phyloP scores from a whole-genome alignment of 2,113 vertebrate species.

The Odobenus rosmarus region DNA sequence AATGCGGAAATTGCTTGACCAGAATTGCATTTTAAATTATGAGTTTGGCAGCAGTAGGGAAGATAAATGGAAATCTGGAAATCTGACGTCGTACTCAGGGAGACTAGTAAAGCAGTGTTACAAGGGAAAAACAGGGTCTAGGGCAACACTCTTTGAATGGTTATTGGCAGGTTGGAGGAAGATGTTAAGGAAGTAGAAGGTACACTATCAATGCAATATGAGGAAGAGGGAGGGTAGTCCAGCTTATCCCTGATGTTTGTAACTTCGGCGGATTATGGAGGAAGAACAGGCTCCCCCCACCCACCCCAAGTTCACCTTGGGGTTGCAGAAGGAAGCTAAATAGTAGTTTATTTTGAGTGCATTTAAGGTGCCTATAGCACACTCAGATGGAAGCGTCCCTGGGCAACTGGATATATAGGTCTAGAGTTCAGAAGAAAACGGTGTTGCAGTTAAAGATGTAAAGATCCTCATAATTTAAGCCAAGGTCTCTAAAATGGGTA shows the following conservation, averaged over 20 bases:
- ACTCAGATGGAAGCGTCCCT: neutral
- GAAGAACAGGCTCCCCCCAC: neutral
- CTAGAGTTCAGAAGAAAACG: neutral
- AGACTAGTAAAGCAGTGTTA: neutral
- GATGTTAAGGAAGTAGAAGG: neutral
- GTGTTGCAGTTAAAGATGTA: neutral
- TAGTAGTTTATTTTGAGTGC: neutral
- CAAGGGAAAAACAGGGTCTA: neutral
- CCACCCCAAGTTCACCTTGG: neutral
- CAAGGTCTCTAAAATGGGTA: neutral
- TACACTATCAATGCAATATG: neutral
- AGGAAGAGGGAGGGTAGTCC: neutral
- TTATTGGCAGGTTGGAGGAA: neutral
- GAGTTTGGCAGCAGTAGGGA: neutral
- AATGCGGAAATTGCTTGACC: neutral
- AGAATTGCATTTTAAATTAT: constrained; percentile 52
- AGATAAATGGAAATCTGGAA: neutral
- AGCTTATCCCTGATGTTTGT: neutral
- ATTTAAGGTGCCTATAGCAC: neutral
- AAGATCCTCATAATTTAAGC: neutral
- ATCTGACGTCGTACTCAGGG: neutral
- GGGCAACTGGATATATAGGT: neutral
- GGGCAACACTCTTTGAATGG: neutral
- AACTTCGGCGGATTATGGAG: neutral
- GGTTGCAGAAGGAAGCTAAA: neutral